A percentile compares a stretch with the other conserved stretches of the same genome.
Evolutionary conservation across 2,113 vertebrate species (phyloP).

Genomic region (Chloebia gouldiae): DNA sequence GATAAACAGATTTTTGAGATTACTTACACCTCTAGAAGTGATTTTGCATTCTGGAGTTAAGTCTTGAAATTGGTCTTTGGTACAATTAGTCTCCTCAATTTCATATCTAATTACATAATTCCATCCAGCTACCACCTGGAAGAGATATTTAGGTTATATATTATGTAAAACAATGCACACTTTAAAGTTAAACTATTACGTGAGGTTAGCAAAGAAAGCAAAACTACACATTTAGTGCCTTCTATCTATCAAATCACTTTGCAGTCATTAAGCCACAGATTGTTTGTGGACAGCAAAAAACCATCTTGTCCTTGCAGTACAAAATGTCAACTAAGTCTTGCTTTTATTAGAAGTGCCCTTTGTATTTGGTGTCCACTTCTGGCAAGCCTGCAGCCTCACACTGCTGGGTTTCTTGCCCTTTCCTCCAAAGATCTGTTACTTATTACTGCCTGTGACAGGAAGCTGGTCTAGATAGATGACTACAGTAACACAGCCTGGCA

Average conservation of each 20-base stretch:
- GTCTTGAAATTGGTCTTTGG: slow-evolving; percentile 76
- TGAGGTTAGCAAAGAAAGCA: neutral
- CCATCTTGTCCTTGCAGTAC: neutral
- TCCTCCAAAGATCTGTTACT: neutral
- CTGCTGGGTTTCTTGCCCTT: neutral
- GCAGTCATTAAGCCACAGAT: neutral
- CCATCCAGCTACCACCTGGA: slow-evolving; percentile 84
- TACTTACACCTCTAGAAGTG: slow-evolving; percentile 72
- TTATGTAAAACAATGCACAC: neutral
- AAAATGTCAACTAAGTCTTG: neutral
- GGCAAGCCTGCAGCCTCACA: neutral
- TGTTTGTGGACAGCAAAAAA: neutral
- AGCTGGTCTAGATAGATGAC: neutral
- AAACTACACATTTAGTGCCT: neutral
- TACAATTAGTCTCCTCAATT: slow-evolving; percentile 83
- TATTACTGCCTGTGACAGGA: neutral
- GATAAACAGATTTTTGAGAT: neutral
- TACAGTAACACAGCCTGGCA: neutral
- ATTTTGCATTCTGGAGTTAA: slow-evolving; percentile 74
- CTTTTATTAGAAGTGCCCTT: neutral
- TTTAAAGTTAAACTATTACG: neutral
- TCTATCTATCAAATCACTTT: neutral
- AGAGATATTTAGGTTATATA: slow-evolving; percentile 6
- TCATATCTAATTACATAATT: slow-evolving; percentile 78
- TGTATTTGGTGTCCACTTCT: neutral